Base-by-base conservation (phyloP, 2,888 invertebrate species). In the Xylocampa areola region DNA sequence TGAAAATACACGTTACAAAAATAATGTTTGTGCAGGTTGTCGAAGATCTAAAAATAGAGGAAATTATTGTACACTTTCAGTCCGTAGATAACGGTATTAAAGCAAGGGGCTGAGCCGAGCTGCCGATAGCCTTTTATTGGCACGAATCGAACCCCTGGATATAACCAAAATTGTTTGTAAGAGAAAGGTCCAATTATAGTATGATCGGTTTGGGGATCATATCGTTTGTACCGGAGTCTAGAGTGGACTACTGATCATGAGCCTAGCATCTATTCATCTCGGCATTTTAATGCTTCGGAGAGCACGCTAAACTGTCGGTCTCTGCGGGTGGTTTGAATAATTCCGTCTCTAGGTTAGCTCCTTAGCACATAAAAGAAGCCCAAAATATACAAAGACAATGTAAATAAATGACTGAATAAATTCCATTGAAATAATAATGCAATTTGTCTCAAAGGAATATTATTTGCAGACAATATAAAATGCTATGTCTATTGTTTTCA, bases 91-190 rank as follows among this genome's bases (percentile, higher is more conserved):
- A 60, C 44, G 36, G 10, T 25, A 41, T 45, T 52, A 45, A 33
- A 40, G 39, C 25, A 17, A 23, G 8, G 14, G 30, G n/a, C 5
- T 11, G 29, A 36, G 14, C 25, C 30, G 27, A 36, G 14, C 25
- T 35, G 27, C 30, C 29, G 36, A 29, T 19, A 50, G 37, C 30
- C 11, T 61, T 32, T 8, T 25, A 7, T 62, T 64, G 68, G 52
- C 35, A 33, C 13, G 11, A 23, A 16, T 45, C 62, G 36, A 64
- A 45, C 36, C 11, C 7, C 3, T n/a, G 16, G 30, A 21, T 29
- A 19, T 35, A 4, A 10, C 37, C 60, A 13, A 33, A 19, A 25
- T 61, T 36, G 40, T 13, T 27, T 27, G 8, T 30, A 27, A 8
- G n/a, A 29, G 30, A 27, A 41, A 60, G 36, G 2, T 67, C 7